These are phyloP conservation scores for Agonopterix subpropinquella DNA, from an alignment of 2,888 invertebrate genomes.

Conservation along the genomic window DNA sequence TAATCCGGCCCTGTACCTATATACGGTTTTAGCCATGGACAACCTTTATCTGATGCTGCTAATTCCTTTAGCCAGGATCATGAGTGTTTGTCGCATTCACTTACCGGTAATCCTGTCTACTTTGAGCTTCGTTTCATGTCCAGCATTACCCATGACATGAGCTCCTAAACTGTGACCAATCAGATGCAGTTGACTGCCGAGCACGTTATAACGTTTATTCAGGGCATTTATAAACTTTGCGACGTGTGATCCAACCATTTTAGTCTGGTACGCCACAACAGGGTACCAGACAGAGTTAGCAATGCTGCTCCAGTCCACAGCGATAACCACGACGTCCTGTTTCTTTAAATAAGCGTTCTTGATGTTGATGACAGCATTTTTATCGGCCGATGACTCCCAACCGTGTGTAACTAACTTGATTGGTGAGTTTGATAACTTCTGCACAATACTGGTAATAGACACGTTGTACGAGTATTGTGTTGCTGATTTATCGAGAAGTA, in stretches of 20 bases:
- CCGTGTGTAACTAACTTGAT: conserved; percentile 70
- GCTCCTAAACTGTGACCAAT: conserved; percentile 52
- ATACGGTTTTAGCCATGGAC: no score
- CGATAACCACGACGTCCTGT: conserved; percentile 53
- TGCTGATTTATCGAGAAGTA: conserved; percentile 25
- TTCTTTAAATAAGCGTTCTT: conserved; percentile 53
- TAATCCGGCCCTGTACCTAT: no score
- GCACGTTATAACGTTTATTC: conserved; percentile 23
- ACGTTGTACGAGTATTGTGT: conserved; percentile 8
- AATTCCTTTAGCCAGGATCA: no score
- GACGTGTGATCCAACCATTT: conserved; percentile 26
- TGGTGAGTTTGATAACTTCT: conserved; percentile 21
- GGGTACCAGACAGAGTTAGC: conserved; percentile 38
- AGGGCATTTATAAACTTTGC: conserved; percentile 32
- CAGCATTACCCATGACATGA: conserved; percentile 50
- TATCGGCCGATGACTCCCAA: conserved; percentile 59
- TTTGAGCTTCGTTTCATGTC: conserved; percentile 19
- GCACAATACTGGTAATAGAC: conserved; percentile 7
- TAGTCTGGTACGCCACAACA: conserved; percentile 37
- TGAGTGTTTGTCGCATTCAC: background rate
- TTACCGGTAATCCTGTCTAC: conserved; percentile 39
- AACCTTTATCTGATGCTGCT: no score
- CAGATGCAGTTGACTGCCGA: conserved; percentile 35
- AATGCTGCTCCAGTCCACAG: conserved; percentile 50
- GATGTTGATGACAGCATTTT: conserved; percentile 39